A percentile compares a stretch with the other conserved stretches of the same genome.
Evolutionary conservation across 2,113 vertebrate species (phyloP).

Genomic region (Pantherophis guttatus): DNA sequence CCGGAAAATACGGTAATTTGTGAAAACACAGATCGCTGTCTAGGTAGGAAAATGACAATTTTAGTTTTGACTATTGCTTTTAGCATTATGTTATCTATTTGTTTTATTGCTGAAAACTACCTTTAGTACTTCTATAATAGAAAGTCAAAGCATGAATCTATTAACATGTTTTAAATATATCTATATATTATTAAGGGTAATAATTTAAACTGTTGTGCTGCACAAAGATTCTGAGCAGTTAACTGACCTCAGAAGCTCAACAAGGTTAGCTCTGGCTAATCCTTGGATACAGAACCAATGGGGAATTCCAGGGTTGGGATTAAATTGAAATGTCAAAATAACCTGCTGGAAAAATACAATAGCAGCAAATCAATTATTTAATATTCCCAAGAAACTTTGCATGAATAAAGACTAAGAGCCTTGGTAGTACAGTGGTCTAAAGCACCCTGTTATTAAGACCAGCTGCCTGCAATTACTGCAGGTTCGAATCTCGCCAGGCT

Average conservation of each 20-base stretch:
- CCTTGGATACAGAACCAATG: not conserved
- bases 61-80: not conserved
- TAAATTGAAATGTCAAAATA: not conserved
- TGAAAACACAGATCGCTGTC: not conserved
- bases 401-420: not conserved
- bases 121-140: not conserved
- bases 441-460: too few relatives aligned
- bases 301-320: not conserved
- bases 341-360: not conserved
- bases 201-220: not conserved
- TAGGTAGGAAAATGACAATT: not conserved
- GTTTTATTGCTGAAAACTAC: not conserved
- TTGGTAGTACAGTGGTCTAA: too few relatives aligned
- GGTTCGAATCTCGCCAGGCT: too few relatives aligned
- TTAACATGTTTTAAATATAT: not conserved
- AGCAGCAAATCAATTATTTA: not conserved
- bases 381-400: not conserved
- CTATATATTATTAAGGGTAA: not conserved
- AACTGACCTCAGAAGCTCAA: not conserved
- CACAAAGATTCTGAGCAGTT: not conserved
- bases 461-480: too few relatives aligned
- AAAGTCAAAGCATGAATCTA: not conserved
- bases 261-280: not conserved
- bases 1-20: too few relatives aligned
- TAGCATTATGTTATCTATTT: not conserved